Conservation (phyloP, 2,113 vertebrate species). For the Pampusana beccarii region DNA sequence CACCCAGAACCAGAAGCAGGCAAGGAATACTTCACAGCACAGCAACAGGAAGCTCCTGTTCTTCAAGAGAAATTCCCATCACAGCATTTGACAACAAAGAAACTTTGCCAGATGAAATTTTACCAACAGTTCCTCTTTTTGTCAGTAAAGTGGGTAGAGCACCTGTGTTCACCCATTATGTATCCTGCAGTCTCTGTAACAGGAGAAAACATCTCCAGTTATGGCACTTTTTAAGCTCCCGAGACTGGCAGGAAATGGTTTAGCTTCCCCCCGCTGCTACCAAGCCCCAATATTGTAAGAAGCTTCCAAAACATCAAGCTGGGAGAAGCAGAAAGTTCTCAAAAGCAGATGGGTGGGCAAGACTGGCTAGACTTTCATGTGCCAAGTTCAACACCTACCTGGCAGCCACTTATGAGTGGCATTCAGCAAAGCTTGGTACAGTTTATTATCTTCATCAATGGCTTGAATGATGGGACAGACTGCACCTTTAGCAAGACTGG, state of each 20-base stretch:
- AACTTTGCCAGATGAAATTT: neutral
- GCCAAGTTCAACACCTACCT: neutral
- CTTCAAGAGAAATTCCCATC: neutral
- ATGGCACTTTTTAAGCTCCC: neutral
- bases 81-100: constrained; percentile 10
- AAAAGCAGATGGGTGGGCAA: neutral
- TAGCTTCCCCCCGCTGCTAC: neutral
- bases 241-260: neutral
- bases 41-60: constrained; percentile 6
- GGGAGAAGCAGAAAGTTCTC: neutral
- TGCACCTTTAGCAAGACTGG: neutral
- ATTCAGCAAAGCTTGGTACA: neutral
- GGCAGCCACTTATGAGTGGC: neutral
- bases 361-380: neutral
- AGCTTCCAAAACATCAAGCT: neutral
- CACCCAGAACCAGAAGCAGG: neutral
- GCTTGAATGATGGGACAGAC: neutral
- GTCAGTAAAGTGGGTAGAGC: neutral
- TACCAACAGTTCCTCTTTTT: constrained; percentile 6
- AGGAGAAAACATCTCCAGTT: neutral
- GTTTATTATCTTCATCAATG: neutral
- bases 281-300: neutral
- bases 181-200: neutral
- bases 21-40: neutral
- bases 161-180: neutral